Evolutionary conservation across 2,797 vertebrate genomes (phyloP).

Genomic region (Brachyalestes nurse): DNA sequence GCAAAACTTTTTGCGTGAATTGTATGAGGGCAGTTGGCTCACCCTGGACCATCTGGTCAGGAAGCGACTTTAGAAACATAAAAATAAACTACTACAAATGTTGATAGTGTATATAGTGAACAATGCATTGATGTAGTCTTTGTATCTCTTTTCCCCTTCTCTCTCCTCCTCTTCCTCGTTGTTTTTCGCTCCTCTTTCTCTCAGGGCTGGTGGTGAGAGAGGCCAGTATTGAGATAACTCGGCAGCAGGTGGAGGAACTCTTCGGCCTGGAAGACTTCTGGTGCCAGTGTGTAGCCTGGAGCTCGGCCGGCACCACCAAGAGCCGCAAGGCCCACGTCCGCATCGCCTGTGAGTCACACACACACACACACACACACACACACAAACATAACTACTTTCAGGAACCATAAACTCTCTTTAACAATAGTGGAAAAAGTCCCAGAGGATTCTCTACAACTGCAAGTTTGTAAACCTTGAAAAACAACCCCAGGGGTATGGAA

Average conservation of each 20-base stretch:
- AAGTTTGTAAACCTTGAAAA: slow-evolving; percentile 7
- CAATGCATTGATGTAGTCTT: slow-evolving; percentile 13
- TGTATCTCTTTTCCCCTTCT: neutral
- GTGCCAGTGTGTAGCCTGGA: slow-evolving; percentile 99
- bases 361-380: neutral
- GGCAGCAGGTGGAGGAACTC: slow-evolving; percentile 98
- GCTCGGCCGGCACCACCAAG: slow-evolving; percentile 96
- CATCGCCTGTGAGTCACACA: slow-evolving; percentile 91
- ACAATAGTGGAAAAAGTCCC: slow-evolving; percentile 35
- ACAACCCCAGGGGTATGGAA: slow-evolving; percentile 12
- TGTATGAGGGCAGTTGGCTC: neutral
- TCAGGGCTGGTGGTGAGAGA: slow-evolving; percentile 95
- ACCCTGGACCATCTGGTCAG: slow-evolving; percentile 9
- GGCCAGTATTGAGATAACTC: slow-evolving; percentile 96
- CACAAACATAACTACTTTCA: slow-evolving; percentile 1
- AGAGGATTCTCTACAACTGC: slow-evolving; percentile 9
- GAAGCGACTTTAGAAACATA: neutral
- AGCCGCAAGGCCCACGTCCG: slow-evolving; percentile 96
- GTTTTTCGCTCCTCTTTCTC: neutral
- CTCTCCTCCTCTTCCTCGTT: neutral
- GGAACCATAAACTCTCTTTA: slow-evolving; percentile 22
- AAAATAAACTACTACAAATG: slow-evolving; percentile 19
- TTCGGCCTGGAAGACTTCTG: slow-evolving; percentile 98
- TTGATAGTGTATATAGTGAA: slow-evolving; percentile 17
- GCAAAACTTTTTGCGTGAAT: neutral